A percentile compares a stretch with the other conserved stretches of the same genome.
Evolutionary conservation across 1,140 invertebrate species (phyloP).

Genomic region (Drosophila kikkawai): DNA sequence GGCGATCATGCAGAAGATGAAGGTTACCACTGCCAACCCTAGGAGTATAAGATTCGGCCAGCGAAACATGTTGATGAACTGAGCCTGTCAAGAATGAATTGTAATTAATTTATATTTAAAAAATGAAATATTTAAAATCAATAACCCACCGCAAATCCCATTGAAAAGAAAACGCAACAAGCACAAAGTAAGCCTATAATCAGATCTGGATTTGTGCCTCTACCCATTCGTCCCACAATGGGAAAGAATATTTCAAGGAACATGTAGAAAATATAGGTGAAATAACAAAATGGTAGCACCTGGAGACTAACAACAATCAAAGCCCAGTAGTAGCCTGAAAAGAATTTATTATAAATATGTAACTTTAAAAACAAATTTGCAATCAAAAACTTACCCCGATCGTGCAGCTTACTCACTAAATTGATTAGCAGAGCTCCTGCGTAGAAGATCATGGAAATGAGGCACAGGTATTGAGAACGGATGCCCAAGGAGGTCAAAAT

Average conservation of each 20-base stretch:
- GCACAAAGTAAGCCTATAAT: conserved; percentile 85
- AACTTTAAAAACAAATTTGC: too few relatives aligned
- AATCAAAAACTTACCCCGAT: conserved; percentile 63
- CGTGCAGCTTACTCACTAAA: conserved; percentile 60
- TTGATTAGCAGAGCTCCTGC: conserved; percentile 59
- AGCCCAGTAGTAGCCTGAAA: conserved; percentile 87
- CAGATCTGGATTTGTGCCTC: conserved; percentile 87
- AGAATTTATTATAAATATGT: neutral
- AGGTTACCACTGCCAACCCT: conserved; percentile 69
- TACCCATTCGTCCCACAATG: conserved; percentile 88
- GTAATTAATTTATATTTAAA: too few relatives aligned
- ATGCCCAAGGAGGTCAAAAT: conserved; percentile 47
- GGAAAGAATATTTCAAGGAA: conserved; percentile 89
- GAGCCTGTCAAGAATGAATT: conserved; percentile 49
- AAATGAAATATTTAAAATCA: too few relatives aligned
- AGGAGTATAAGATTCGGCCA: conserved; percentile 58
- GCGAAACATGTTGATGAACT: conserved; percentile 73
- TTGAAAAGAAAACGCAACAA: conserved; percentile 75
- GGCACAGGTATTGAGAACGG: conserved; percentile 62
- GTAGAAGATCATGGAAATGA: conserved; percentile 75
- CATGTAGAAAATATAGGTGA: conserved; percentile 88
- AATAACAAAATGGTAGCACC: conserved; percentile 85
- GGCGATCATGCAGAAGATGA: conserved; percentile 86
- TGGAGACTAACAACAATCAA: conserved; percentile 85
- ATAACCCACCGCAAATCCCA: conserved; percentile 67